Evolutionary conservation across 2,888 invertebrate species (phyloP).

Genomic region (Agrochola lota): DNA sequence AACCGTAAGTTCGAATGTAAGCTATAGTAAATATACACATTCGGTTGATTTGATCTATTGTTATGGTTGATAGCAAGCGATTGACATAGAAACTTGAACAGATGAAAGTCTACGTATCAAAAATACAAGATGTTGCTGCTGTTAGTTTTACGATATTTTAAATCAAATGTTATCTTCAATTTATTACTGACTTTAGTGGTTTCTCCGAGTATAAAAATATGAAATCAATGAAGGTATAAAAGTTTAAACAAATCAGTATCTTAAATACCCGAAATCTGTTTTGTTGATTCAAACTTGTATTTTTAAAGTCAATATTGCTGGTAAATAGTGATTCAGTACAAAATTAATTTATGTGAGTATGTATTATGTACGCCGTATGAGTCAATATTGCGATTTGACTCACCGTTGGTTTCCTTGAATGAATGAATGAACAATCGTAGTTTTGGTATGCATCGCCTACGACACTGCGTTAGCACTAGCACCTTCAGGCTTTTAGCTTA

Average conservation of each 20-base stretch:
- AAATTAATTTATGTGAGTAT: slow-evolving; percentile 49
- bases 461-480: slow-evolving; percentile 26
- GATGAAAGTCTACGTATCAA: slow-evolving; percentile 17
- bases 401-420: slow-evolving; percentile 80
- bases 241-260: neutral
- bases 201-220: neutral
- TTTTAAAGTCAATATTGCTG: slow-evolving; percentile 5
- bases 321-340: slow-evolving; percentile 52
- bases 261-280: neutral
- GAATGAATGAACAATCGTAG: slow-evolving; percentile 71
- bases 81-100: slow-evolving; percentile 32
- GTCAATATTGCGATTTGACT: slow-evolving; percentile 78
- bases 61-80: slow-evolving; percentile 10
- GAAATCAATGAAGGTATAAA: neutral
- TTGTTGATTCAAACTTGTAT: neutral
- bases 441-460: slow-evolving; percentile 59
- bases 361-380: slow-evolving; percentile 67
- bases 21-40: slow-evolving; percentile 18
- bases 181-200: neutral
- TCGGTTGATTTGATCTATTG: slow-evolving; percentile 37
- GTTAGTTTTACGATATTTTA: neutral
- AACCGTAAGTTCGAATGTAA: slow-evolving; percentile 33
- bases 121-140: too few relatives aligned
- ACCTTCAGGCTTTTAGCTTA: slow-evolving; percentile 27
- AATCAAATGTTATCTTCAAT: neutral